Conservation (phyloP, 2,888 invertebrate genomes). For the Tethea ocularis region DNA sequence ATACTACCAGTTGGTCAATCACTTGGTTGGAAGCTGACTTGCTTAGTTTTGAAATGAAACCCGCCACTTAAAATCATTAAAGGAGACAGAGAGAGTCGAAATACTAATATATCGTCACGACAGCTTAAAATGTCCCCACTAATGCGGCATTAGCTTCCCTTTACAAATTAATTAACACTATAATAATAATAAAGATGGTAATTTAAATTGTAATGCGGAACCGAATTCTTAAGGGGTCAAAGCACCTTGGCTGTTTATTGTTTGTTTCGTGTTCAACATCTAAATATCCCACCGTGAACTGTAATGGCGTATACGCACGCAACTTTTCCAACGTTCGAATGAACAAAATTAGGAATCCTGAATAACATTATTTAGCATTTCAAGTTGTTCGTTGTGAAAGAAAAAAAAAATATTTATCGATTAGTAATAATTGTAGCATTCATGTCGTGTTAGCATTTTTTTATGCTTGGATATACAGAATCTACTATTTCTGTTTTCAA, state of each 20-base stretch:
- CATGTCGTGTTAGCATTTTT: too few relatives aligned
- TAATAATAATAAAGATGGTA: not conserved
- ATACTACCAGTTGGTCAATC: too few relatives aligned
- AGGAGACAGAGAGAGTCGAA: not conserved
- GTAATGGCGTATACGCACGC: not conserved
- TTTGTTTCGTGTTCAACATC: slow-evolving; percentile 1
- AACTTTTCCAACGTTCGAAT: not conserved
- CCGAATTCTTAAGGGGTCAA: not conserved
- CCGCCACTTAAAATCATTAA: not conserved
- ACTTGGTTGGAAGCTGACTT: too few relatives aligned
- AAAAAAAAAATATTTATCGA: not conserved
- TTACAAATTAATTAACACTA: not conserved
- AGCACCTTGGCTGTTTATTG: not conserved
- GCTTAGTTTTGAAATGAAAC: too few relatives aligned
- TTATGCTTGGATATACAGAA: too few relatives aligned
- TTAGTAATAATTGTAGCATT: not conserved
- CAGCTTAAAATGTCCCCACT: slow-evolving; percentile 2
- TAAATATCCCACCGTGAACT: not conserved
- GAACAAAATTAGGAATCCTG: not conserved
- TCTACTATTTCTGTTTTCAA: too few relatives aligned
- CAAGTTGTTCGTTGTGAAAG: not conserved
- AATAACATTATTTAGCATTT: not conserved
- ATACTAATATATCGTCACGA: not conserved
- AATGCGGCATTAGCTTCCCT: not conserved
- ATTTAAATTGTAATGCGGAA: not conserved